Base-by-base conservation (phyloP, 2,888 invertebrate species). In the Alloplasta piceator region DNA sequence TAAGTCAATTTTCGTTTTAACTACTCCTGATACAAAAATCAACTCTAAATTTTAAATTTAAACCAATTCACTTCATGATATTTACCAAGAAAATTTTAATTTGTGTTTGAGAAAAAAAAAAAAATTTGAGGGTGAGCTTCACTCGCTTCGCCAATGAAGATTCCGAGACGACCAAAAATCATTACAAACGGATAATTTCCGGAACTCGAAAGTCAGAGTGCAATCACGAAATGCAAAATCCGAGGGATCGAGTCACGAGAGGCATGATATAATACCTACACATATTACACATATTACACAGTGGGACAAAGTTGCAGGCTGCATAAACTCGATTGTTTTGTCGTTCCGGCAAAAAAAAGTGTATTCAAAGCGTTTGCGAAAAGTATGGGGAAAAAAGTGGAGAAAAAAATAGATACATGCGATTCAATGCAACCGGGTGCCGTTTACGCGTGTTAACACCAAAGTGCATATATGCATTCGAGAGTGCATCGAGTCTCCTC, bases 401-500 rank as follows among this genome's bases (percentile, higher is more conserved):
- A 48, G n/a, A 43, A n/a, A 26, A 26, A 43, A 36, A 56, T 70
- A 60, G n/a, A n/a, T n/a, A 46, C 10, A 26, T 52, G 12, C 16
- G 16, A 10, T 7, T 14, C 41, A 73, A 72, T 78, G 43, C 68
- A 61, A 56, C 64, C n/a, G 46, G 26, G 56, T 60, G 41, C 74
- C 38, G 26, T 48, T 61, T 46, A 63, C 50, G 16, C 26, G 26
- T 46, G 55, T 73, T 63, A 43, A 9, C 72, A 55, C 72, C 61
- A 75, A 75, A 75, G 43, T 67, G 50, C 50, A 67, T 50, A 55
- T 72, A 66, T 64, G 60, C 14, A 39, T 6, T 38, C 26, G 64
- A 48, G 56, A 64, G 72, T 12, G 61, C 52, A 50, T 52, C 3
- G 26, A 60, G 50, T 50, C 50, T 66, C 74, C 66, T 73, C 70